A percentile compares a stretch with the other conserved stretches of the same genome.
Conservation (phyloP, 53 echinoderm and acorn worm genomes). For the Holothuria leucospilota region DNA sequence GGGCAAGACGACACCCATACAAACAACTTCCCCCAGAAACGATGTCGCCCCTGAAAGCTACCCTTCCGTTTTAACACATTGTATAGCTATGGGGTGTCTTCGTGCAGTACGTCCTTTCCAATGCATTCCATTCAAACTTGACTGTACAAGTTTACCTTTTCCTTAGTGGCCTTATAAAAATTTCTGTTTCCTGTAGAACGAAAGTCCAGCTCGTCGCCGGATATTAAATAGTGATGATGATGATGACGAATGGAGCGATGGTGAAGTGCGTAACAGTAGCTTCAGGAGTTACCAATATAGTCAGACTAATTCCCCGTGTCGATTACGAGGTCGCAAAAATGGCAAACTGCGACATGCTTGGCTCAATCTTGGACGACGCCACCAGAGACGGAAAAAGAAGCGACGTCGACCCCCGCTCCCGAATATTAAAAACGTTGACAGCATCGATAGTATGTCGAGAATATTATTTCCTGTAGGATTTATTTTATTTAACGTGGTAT, state of each 20-base stretch:
- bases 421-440: constrained; percentile 77
- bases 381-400: constrained; percentile 55
- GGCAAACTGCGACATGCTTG: constrained; percentile 65
- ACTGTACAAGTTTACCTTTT: too few relatives aligned
- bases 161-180: too few relatives aligned
- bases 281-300: constrained; percentile 52
- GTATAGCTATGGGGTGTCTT: too few relatives aligned
- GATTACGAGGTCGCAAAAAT: constrained; percentile 50
- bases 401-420: constrained; percentile 50
- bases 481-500: constrained; percentile 84
- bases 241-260: constrained; percentile 49
- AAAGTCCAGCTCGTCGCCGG: constrained; percentile 54
- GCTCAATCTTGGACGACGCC: constrained; percentile 57
- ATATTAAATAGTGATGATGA: constrained; percentile 56
- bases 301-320: constrained; percentile 45
- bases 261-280: constrained; percentile 28
- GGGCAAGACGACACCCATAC: too few relatives aligned
- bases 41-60: too few relatives aligned
- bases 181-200: constrained; percentile 12
- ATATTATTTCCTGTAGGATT: constrained; percentile 84
- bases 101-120: too few relatives aligned
- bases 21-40: too few relatives aligned
- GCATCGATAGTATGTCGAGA: constrained; percentile 79
- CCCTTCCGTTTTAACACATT: too few relatives aligned
- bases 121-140: too few relatives aligned